Conservation (phyloP, 2,888 invertebrate species). For the Galeopsomyia nigrocyanea region DNA sequence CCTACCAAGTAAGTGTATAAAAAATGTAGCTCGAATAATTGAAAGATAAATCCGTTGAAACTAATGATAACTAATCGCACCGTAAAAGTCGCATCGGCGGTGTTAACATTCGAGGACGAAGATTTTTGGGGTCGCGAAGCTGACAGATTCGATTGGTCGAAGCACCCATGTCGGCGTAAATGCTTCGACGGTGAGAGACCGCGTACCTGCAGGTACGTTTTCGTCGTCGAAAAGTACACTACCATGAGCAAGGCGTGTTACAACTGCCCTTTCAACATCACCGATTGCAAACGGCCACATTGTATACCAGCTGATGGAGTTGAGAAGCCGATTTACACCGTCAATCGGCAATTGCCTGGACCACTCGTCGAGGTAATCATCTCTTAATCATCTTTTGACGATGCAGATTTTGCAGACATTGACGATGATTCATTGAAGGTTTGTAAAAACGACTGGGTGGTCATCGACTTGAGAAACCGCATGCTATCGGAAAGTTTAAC, state of each 20-base stretch:
- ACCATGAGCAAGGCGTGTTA: conserved; percentile 91
- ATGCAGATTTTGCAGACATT: too few relatives aligned
- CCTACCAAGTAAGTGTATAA: too few relatives aligned
- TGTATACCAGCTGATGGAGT: conserved; percentile 89
- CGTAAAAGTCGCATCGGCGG: too few relatives aligned
- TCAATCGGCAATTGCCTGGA: conserved; percentile 90
- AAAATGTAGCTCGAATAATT: too few relatives aligned
- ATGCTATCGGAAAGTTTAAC: conserved; percentile 80
- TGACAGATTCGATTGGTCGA: conserved; percentile 31
- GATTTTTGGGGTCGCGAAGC: neutral
- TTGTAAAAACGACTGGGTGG: conserved; percentile 71
- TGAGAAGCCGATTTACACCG: conserved; percentile 80
- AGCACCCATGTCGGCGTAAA: conserved; percentile 76
- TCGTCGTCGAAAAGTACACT: conserved; percentile 84
- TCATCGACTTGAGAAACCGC: neutral
- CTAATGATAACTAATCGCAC: too few relatives aligned
- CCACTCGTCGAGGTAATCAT: conserved; percentile 87
- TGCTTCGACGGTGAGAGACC: conserved; percentile 74
- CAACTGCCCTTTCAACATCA: conserved; percentile 81
- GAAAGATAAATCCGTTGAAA: too few relatives aligned
- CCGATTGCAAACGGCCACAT: conserved; percentile 83
- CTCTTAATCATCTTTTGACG: too few relatives aligned
- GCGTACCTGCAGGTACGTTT: conserved; percentile 80
- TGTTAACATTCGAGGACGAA: conserved; percentile 4
- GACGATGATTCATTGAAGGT: too few relatives aligned